Evolutionary conservation across 2,113 vertebrate species (phyloP).

Genomic region (Grantiella picta): DNA sequence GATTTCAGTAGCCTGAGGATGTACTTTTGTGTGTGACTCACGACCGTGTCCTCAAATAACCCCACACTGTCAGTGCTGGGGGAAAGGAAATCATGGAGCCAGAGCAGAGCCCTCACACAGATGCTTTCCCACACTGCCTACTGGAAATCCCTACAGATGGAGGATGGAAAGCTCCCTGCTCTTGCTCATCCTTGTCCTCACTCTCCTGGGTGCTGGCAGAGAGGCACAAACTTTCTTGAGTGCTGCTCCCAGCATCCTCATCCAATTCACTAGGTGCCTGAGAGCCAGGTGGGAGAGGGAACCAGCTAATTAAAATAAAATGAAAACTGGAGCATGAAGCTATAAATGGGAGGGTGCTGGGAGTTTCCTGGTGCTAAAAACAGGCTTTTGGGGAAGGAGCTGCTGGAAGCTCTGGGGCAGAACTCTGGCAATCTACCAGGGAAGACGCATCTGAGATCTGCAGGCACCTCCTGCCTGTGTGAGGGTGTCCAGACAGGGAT

Average conservation of each 20-base stretch:
- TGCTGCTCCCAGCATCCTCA: neutral
- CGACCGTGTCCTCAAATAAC: neutral
- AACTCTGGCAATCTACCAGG: neutral
- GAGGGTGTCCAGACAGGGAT: neutral
- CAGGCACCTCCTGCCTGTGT: neutral
- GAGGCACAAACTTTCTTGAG: neutral
- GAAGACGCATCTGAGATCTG: neutral
- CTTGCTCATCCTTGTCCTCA: neutral
- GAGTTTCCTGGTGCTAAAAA: neutral
- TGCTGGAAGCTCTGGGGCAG: neutral
- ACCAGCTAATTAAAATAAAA: neutral
- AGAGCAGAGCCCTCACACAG: neutral
- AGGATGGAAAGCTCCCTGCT: neutral
- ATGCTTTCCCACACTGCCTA: neutral
- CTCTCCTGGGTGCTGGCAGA: neutral
- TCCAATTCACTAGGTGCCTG: fast-evolving
- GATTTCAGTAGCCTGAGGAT: neutral
- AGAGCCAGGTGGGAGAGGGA: neutral
- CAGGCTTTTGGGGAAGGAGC: neutral
- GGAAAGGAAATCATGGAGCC: neutral
- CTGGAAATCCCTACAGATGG: neutral
- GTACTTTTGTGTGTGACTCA: neutral
- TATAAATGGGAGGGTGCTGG: neutral
- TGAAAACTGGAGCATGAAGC: neutral
- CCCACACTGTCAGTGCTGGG: neutral